Evolutionary conservation across 2,797 vertebrate species (phyloP), one percentile per base, ranked within the genome.

Genomic region (Pantherophis vulpinus): DNA sequence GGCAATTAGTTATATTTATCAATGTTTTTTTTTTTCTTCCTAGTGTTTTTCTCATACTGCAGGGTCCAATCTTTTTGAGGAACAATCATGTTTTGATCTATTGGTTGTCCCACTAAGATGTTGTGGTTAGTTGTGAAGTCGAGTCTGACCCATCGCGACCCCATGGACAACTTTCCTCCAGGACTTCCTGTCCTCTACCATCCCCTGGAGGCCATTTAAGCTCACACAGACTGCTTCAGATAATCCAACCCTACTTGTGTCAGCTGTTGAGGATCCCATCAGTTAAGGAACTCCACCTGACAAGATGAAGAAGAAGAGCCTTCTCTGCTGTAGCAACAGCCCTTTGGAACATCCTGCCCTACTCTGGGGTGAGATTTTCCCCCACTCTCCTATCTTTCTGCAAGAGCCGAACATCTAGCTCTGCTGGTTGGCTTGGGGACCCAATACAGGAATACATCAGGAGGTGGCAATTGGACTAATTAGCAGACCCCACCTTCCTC

Each of bases 1-100:
- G 93, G 47, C 92, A 74, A 94, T 37, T 60, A 4, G 18, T 54
- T 20, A 29, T 56, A 90, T 93, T 97, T 95, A 89, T 96, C 92
- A 94, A 91, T 91, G 3, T 42, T 42, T 5, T 66, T n/a, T n/a
- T 63, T 14, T 14, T n/a, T 7, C 63, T 32, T 70, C 29, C 63
- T 32, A 16, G 2, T 70, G 12, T 32, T 70, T 70, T 70, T 16
- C 29, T 2, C 29, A 70, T 5, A 70, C 32, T 70, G 29, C 29
- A 32, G 29, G 29, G 13, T 66, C 13, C n/a, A 70, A n/a, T 16
- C 14, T 20, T 6, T 74, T 74, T 8, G 16, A 74, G 7, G 32
- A 74, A 18, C 66, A 74, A 20, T 32, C 66, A 37, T 9, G 1
- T 16, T 7, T 16, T 37, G n/a, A 18, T 32, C 66, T 14, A 32